Evolutionary conservation across 2,113 vertebrate genomes (phyloP).

Genomic region (Gasterosteus aculeatus): DNA sequence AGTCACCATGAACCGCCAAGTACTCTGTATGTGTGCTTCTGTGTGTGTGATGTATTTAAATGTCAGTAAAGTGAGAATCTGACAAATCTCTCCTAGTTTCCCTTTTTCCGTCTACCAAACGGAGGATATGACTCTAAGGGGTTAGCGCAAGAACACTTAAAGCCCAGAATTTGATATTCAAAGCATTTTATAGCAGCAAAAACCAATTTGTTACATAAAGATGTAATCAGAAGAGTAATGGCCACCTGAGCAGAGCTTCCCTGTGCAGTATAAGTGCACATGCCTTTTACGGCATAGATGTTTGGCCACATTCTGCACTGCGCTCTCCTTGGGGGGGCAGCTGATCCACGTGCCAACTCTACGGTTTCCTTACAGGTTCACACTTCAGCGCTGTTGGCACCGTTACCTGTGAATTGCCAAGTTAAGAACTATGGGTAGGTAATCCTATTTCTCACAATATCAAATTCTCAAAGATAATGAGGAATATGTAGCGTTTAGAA

Average conservation of each 20-base stretch:
- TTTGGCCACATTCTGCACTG: too few relatives aligned
- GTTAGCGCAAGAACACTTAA: slow-evolving; percentile 21
- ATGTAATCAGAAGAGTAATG: not conserved
- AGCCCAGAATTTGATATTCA: not conserved
- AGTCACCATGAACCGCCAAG: slow-evolving; percentile 70
- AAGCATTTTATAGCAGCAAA: not conserved
- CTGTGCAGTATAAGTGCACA: not conserved
- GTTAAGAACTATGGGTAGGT: too few relatives aligned
- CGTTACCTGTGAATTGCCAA: too few relatives aligned
- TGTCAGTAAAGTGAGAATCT: slow-evolving; percentile 76
- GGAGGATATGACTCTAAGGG: slow-evolving; percentile 28
- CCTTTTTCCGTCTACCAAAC: slow-evolving; percentile 38
- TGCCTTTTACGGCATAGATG: too few relatives aligned
- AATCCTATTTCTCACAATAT: too few relatives aligned
- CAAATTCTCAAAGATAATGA: too few relatives aligned
- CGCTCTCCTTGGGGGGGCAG: too few relatives aligned
- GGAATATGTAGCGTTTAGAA: too few relatives aligned
- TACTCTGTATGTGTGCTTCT: slow-evolving; percentile 34
- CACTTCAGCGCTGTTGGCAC: too few relatives aligned
- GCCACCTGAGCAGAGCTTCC: not conserved
- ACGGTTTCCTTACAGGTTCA: too few relatives aligned
- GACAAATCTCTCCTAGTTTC: slow-evolving; percentile 52
- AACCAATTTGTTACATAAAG: not conserved
- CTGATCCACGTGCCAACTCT: not conserved
- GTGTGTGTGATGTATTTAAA: slow-evolving; percentile 74